phyloP scores from a whole-genome alignment of 1,140 invertebrate species.

The Drosophila bifasciata region DNA sequence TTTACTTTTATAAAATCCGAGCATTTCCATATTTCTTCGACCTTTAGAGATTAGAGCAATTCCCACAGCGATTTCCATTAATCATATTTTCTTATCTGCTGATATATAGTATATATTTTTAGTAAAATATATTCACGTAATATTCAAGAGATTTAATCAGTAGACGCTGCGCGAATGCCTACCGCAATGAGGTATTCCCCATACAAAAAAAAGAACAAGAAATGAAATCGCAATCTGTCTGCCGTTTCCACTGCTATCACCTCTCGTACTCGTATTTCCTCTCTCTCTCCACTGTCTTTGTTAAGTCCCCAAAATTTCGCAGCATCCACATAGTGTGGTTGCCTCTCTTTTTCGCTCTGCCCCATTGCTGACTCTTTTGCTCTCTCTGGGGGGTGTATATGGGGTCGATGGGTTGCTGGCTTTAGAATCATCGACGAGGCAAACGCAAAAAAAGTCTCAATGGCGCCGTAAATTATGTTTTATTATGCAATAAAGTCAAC shows the following conservation, averaged over 20 bases:
- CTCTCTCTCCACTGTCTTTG: conserved; percentile 16
- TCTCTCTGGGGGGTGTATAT: conserved; percentile 32
- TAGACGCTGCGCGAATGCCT: conserved; percentile 17
- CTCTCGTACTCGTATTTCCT: not conserved
- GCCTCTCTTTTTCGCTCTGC: conserved; percentile 9
- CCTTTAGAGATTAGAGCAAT: not conserved
- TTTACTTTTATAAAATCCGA: no score
- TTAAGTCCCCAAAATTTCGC: conserved; percentile 30
- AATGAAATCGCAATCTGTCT: conserved; percentile 37
- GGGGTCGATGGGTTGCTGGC: conserved; percentile 69
- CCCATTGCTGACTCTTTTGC: conserved; percentile 5
- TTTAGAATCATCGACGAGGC: conserved; percentile 80
- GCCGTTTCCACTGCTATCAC: conserved; percentile 4
- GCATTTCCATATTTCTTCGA: no score
- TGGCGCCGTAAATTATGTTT: conserved; percentile 84
- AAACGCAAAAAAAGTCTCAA: conserved; percentile 82
- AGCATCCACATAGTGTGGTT: conserved; percentile 22
- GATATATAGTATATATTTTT: conserved; percentile 4
- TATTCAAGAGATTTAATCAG: conserved; percentile 47
- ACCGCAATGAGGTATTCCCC: conserved; percentile 5
- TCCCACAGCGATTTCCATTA: conserved; percentile 2
- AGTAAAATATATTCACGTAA: not conserved
- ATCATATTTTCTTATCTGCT: conserved; percentile 8
- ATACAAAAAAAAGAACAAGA: conserved; percentile 21
- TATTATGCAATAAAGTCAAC: conserved; percentile 84